phyloP scores from a whole-genome alignment of 1,140 invertebrate species.

The Lithobius niger region DNA sequence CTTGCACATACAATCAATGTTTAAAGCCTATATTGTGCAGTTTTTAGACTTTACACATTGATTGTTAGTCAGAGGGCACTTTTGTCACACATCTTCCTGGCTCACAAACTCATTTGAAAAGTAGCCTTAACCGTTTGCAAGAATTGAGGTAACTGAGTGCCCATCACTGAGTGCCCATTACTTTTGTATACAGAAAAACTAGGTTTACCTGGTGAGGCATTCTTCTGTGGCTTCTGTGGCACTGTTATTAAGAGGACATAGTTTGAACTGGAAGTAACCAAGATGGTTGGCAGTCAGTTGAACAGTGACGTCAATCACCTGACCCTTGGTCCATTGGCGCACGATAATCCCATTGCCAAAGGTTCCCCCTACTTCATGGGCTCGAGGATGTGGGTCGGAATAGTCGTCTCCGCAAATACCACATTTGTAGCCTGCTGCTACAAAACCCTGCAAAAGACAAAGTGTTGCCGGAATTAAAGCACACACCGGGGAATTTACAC shows the following conservation, averaged over 20 bases:
- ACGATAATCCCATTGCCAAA: slow-evolving; percentile 44
- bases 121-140: no score
- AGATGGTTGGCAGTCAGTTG: slow-evolving; percentile 40
- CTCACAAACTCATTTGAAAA: no score
- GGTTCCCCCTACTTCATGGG: slow-evolving; percentile 46
- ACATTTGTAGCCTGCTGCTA: slow-evolving; percentile 33
- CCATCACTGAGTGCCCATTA: no score
- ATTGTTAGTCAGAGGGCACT: no score
- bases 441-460: no score
- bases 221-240: slow-evolving; percentile 37
- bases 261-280: slow-evolving; percentile 40
- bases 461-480: background rate
- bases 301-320: slow-evolving; percentile 30
- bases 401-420: slow-evolving; percentile 24
- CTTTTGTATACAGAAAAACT: no score
- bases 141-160: no score
- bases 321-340: slow-evolving; percentile 27
- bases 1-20: no score
- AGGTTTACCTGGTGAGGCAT: background rate
- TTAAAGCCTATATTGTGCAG: no score
- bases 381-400: slow-evolving; percentile 38
- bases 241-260: slow-evolving; percentile 38
- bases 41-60: no score
- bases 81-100: no score
- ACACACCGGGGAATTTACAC: background rate